Evolutionary conservation across 2,888 invertebrate genomes (phyloP).

Genomic region (Pantelozetes paolii): DNA sequence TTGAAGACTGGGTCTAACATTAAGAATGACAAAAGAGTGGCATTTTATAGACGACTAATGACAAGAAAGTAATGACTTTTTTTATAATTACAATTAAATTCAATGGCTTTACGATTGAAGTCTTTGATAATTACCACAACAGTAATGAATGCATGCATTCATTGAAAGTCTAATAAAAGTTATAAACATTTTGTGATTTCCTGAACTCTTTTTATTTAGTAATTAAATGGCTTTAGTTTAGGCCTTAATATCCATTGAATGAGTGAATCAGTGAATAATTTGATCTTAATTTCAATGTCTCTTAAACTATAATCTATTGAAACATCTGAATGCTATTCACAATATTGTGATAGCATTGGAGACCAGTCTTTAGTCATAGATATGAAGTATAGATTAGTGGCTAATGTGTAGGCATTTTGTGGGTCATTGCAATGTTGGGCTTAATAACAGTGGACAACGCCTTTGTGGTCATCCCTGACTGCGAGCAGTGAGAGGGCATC

Average conservation of each 20-base stretch:
- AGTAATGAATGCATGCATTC: neutral
- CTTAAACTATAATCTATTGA: too few species aligned
- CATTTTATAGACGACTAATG: slow-evolving; percentile 26
- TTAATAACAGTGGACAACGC: slow-evolving; percentile 17
- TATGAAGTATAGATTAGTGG: neutral
- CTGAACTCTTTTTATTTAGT: neutral
- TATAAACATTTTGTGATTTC: neutral
- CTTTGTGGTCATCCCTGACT: slow-evolving; percentile 20
- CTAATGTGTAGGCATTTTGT: slow-evolving; percentile 2
- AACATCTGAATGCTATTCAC: too few species aligned
- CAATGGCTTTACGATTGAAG: slow-evolving; percentile 14
- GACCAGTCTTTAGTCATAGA: too few species aligned
- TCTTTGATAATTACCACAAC: slow-evolving; percentile 7
- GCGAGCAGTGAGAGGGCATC: slow-evolving; percentile 20
- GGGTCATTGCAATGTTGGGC: neutral
- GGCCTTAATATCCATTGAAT: neutral
- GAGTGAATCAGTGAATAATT: slow-evolving; percentile 19
- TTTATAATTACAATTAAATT: slow-evolving; percentile 18
- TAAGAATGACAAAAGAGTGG: slow-evolving; percentile 8
- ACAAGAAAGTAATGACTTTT: slow-evolving; percentile 22
- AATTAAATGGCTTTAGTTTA: neutral
- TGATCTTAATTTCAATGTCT: neutral
- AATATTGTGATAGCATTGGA: too few species aligned
- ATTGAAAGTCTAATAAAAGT: slow-evolving; percentile 10
- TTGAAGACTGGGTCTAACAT: neutral